Conservation (phyloP, 64 coral and sea anemone genomes). For the Porites australiensis region DNA sequence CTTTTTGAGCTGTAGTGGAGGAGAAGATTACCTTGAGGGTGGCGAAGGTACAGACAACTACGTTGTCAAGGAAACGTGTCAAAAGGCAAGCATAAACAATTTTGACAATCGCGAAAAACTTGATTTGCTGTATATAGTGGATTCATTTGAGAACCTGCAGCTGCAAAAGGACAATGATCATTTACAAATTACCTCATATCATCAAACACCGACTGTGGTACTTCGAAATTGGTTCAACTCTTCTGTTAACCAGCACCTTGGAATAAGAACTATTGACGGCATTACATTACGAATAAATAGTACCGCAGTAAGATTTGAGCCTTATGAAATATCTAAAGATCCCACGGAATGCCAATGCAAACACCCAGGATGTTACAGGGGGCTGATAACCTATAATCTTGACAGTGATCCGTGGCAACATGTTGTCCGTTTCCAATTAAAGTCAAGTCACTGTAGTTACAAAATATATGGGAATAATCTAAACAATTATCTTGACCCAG, state of each 20-base stretch:
- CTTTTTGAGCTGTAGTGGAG: conserved; percentile 60
- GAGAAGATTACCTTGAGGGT: conserved; percentile 36
- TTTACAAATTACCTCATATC: not conserved
- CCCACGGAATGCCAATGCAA: conserved; percentile 40
- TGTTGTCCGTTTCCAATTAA: conserved; percentile 49
- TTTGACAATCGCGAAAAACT: conserved; percentile 23
- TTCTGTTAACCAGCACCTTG: not conserved
- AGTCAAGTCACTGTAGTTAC: conserved; percentile 65
- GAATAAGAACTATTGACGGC: conserved; percentile 41
- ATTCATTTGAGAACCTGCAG: conserved; percentile 18
- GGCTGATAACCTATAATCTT: not conserved
- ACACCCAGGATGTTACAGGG: not conserved
- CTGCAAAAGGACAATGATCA: not conserved
- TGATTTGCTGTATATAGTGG: conserved; percentile 48
- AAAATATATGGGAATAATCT: conserved; percentile 45
- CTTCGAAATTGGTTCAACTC: conserved; percentile 34
- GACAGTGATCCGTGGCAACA: conserved; percentile 10
- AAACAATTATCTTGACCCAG: conserved; percentile 68
- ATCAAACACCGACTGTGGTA: not conserved
- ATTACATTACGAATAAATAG: conserved; percentile 22
- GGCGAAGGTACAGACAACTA: conserved; percentile 44
- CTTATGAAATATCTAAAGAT: conserved; percentile 49
- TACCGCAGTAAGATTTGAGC: not conserved
- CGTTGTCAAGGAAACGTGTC: conserved; percentile 30
- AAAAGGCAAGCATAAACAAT: not conserved